Percentiles rank a stretch among this genome's conserved stretches.
Conservation (phyloP, 1,140 invertebrate species). For the Drosophila varians region DNA sequence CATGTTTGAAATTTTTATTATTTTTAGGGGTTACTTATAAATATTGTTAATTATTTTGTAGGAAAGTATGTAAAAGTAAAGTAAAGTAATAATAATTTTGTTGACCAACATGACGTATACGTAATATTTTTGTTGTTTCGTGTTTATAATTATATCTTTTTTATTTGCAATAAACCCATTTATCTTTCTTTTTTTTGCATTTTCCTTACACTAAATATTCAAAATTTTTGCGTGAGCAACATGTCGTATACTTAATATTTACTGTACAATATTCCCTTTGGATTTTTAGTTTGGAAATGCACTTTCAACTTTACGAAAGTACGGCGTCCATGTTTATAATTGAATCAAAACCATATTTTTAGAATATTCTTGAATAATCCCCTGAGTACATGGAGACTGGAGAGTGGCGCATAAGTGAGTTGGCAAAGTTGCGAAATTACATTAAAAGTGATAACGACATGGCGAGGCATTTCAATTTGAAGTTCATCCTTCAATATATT, state of each 20-base stretch:
- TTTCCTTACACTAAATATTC: too few relatives aligned
- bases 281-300: neutral
- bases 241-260: neutral
- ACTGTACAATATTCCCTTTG: neutral
- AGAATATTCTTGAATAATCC: neutral
- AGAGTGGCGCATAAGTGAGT: neutral
- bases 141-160: neutral
- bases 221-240: neutral
- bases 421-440: neutral
- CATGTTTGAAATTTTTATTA: too few relatives aligned
- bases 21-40: too few relatives aligned
- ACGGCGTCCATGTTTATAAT: neutral
- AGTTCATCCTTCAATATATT: conserved; percentile 14
- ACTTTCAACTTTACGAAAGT: neutral
- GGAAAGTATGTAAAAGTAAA: too few relatives aligned
- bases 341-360: neutral
- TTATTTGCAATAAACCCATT: neutral
- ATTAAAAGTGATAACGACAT: neutral
- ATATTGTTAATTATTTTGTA: too few relatives aligned
- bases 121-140: neutral
- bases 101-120: neutral
- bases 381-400: too few relatives aligned
- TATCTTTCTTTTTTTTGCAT: too few relatives aligned
- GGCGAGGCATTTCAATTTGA: neutral
- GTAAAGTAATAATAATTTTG: neutral